Percentiles rank a stretch among this genome's conserved stretches.
These are phyloP conservation scores for Sinhomidia bicolor DNA, from an alignment of 2,888 invertebrate species.

Conservation along the genomic window DNA sequence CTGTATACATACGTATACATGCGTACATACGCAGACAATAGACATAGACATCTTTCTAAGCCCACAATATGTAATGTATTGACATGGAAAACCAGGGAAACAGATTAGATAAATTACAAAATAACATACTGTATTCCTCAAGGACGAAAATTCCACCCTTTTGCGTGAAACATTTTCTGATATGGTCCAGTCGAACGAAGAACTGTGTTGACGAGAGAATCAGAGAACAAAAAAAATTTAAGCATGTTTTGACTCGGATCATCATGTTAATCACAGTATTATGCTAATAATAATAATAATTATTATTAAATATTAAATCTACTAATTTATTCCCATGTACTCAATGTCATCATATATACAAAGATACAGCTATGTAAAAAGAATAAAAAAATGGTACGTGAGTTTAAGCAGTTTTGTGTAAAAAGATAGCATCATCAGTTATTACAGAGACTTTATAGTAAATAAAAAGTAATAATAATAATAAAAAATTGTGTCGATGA, in stretches of 20 bases:
- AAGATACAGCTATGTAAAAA: slow-evolving; percentile 16
- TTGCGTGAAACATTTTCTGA: slow-evolving; percentile 99
- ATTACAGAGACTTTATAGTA: neutral
- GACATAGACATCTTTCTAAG: no score
- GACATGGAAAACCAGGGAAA: no score
- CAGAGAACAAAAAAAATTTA: slow-evolving; percentile 39
- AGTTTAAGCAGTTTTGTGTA: neutral
- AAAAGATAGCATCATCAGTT: neutral
- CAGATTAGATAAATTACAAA: neutral
- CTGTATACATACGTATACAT: no score
- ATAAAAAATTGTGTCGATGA: slow-evolving; percentile 8
- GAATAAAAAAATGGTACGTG: neutral
- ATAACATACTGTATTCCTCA: slow-evolving; percentile 99
- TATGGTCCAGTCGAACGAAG: slow-evolving; percentile 99
- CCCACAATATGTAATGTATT: no score
- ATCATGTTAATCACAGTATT: neutral
- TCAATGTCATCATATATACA: neutral
- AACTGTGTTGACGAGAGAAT: slow-evolving; percentile 88
- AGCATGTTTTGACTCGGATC: neutral
- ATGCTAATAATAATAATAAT: neutral
- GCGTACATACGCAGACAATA: no score
- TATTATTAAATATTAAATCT: neutral
- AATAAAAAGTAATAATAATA: neutral
- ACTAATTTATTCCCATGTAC: neutral
- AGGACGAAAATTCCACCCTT: slow-evolving; percentile 99